phyloP scores from a whole-genome alignment of 2,797 vertebrate species.

The Dermochelys coriacea region DNA sequence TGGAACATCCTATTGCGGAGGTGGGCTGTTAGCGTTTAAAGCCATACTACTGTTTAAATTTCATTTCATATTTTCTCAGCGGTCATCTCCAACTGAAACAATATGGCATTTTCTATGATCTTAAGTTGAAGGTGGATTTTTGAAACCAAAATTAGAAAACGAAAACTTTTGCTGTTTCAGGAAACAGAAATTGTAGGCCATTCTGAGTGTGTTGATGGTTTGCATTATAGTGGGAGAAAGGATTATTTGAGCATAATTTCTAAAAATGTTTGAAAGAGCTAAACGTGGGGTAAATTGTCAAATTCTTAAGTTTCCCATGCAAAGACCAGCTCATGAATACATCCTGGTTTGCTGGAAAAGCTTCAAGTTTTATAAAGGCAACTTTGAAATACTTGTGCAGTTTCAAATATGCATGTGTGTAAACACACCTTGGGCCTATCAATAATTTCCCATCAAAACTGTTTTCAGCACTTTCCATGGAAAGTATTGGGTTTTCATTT shows the following conservation, averaged over 20 bases:
- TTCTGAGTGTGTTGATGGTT: background rate
- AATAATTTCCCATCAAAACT: background rate
- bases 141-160: background rate
- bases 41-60: constrained; percentile 2
- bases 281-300: background rate
- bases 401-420: background rate
- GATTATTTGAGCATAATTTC: background rate
- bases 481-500: background rate
- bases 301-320: background rate
- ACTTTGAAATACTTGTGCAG: background rate
- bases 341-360: background rate
- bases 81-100: background rate
- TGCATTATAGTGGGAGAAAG: background rate
- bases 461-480: background rate
- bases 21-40: background rate
- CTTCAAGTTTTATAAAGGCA: background rate
- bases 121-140: background rate
- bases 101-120: accelerated
- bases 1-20: background rate
- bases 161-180: background rate
- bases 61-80: background rate
- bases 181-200: background rate
- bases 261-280: constrained; percentile 12
- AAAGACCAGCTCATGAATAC: constrained; percentile 46
- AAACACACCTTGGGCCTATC: background rate